These are phyloP conservation scores for Alcis repandata DNA, from an alignment of 2,888 invertebrate species.

Conservation along the genomic window DNA sequence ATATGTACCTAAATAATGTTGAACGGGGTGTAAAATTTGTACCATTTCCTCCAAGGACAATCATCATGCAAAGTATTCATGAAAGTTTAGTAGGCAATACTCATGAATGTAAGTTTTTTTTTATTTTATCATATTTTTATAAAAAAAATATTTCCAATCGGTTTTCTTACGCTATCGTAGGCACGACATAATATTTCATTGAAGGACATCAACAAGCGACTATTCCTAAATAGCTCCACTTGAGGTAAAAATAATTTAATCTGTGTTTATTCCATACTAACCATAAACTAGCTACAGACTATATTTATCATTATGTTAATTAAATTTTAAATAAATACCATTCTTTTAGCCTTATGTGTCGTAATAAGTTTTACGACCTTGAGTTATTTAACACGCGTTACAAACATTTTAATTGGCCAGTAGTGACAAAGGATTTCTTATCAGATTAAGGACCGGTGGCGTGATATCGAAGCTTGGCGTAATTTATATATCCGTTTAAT, in stretches of 20 bases:
- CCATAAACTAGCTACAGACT: neutral
- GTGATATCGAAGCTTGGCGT: conserved; percentile 15
- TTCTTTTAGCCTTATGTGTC: neutral
- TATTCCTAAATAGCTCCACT: neutral
- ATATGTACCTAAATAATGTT: too few relatives aligned
- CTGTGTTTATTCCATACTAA: neutral
- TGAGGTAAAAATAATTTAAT: neutral
- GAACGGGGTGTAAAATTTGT: too few relatives aligned
- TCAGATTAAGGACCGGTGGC: conserved; percentile 34
- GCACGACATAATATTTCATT: neutral
- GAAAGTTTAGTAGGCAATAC: too few relatives aligned
- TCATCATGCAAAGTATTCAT: too few relatives aligned
- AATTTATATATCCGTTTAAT: neutral
- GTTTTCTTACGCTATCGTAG: too few relatives aligned
- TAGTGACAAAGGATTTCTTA: conserved; percentile 28
- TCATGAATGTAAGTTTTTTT: too few relatives aligned
- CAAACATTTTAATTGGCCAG: conserved; percentile 22
- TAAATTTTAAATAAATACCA: conserved; percentile 1
- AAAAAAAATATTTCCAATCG: too few relatives aligned
- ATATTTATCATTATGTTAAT: conserved; percentile 4
- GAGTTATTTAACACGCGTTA: conserved; percentile 5
- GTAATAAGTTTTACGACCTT: conserved; percentile 17
- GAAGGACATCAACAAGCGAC: neutral
- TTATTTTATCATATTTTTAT: too few relatives aligned
- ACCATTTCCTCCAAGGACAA: too few relatives aligned